Evolutionary conservation across 1,140 invertebrate species (phyloP).

Genomic region (Ostrea edulis): DNA sequence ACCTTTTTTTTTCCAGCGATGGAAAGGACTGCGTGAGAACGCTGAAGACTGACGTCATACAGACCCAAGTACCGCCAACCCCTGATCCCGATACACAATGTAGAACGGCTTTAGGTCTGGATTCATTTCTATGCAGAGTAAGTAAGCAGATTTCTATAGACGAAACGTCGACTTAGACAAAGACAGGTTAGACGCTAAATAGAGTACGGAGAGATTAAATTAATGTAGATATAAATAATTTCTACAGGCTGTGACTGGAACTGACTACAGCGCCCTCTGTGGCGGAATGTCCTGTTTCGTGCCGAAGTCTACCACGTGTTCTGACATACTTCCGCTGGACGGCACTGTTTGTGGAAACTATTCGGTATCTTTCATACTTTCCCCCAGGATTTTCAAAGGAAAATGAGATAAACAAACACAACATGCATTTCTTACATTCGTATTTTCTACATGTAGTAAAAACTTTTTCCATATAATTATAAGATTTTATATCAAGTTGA

Average conservation of each 20-base stretch:
- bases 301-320: background rate
- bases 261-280: background rate
- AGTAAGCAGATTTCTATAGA: background rate
- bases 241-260: background rate
- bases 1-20: background rate
- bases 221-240: background rate
- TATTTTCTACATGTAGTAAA: too few relatives aligned
- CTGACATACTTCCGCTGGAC: constrained; percentile 15
- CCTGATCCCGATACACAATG: constrained; percentile 58
- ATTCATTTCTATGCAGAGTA: constrained; percentile 65
- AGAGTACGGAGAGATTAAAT: background rate
- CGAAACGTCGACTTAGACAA: background rate
- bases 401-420: background rate
- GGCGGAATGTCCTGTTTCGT: background rate
- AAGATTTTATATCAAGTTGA: too few relatives aligned
- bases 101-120: constrained; percentile 47
- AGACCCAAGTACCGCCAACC: background rate
- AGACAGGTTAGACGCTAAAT: background rate
- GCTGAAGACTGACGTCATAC: background rate
- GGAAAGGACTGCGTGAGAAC: background rate
- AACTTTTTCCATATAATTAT: too few relatives aligned
- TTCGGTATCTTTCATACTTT: background rate
- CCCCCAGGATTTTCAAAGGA: background rate
- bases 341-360: constrained; percentile 42
- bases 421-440: too few relatives aligned